Base-by-base conservation (phyloP, 2,797 vertebrate genomes). In the Trachurus trachurus region DNA sequence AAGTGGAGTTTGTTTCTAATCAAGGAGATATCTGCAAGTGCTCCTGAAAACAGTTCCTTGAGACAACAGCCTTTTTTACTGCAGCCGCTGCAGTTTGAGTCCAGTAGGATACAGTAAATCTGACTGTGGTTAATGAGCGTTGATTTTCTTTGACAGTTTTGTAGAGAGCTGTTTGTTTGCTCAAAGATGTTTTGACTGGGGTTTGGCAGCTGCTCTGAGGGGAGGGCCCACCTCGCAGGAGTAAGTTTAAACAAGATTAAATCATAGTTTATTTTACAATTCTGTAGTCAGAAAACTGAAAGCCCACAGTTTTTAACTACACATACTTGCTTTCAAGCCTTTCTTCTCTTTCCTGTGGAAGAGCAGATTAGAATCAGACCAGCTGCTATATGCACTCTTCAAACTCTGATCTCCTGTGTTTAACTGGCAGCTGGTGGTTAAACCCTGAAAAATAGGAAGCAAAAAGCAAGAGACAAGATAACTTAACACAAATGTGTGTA, bases 1-100 rank as follows among this genome's bases (percentile, higher is more conserved):
- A 73, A 74, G 42, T n/a, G 60, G 61, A 53, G 40, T 79, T 64
- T 15, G 45, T 59, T 69, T 31, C 68, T 62, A 66, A 74, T 65
- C 42, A 56, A 58, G 40, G 17, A 9, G 31, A n/a, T 63, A 60
- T 66, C 50, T 54, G 63, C 34, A 76, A 56, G 66, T 50, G 21
- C 8, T 60, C 15, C 59, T 17, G 56, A 59, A 62, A 45, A 70
- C 39, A 47, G 68, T 21, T 64, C 10, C 54, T 4, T 31, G 44
- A 52, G 45, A 64, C 16, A 49, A 13, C 9, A 40, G 56, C 15
- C 34, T 8, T 16, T 26, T 26, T 26, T 26, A 29, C 42, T 54
- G 6, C 1, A 1, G 8, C 40, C 40, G 12, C 3, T 42, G 22
- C 15, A n/a, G 57, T 29, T 76, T 15, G 34, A 52, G 22, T 19